Base-by-base conservation (phyloP, 2,888 invertebrate genomes). In the Aricia artaxerxes region DNA sequence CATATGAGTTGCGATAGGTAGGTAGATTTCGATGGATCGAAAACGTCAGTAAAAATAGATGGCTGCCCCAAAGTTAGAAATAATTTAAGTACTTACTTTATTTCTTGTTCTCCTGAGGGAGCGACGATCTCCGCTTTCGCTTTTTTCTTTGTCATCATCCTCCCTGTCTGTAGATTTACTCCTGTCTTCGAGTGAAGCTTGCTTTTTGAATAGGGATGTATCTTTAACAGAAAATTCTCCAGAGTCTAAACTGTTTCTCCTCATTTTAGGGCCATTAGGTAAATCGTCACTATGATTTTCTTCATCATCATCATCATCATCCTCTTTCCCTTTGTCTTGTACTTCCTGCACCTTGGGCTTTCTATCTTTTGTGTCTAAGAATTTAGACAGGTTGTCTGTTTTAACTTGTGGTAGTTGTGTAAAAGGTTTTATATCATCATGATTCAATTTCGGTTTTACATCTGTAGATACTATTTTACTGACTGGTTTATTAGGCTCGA, bases 21-120 rank as follows among this genome's bases (percentile, higher is more conserved):
- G 24, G 24, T 24, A 24, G 24, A 24, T 24, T 24, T 24, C 24
- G 24, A 24, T 24, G 24, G 24, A 24, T 24, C 24, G 24, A 24
- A 24, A 24, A 24, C 24, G 24, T 24, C 24, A 24, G 24, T 24
- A 24, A 24, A 24, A 24, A 24, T 24, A 24, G 24, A 24, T 24
- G 24, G 24, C 24, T 24, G 24, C 24, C 24, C 24, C 24, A 24
- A 24, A 24, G 24, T 24, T 24, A 24, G 24, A 24, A 24, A 24
- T 24, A 24, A 24, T 24, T 24, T 24, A 24, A 24, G 24, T 24
- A 78, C 78, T 86, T 89, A 96, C 96, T 94, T 96, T 96, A 89
- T 96, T 96, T 83, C 96, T 94, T 86, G 96, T 96, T 85, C 96
- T 94, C 77, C 96, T 94, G 85, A 96, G 96, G 49, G 95, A 88